Conservation (phyloP, 1,140 invertebrate species). For the Platyura marginata region DNA sequence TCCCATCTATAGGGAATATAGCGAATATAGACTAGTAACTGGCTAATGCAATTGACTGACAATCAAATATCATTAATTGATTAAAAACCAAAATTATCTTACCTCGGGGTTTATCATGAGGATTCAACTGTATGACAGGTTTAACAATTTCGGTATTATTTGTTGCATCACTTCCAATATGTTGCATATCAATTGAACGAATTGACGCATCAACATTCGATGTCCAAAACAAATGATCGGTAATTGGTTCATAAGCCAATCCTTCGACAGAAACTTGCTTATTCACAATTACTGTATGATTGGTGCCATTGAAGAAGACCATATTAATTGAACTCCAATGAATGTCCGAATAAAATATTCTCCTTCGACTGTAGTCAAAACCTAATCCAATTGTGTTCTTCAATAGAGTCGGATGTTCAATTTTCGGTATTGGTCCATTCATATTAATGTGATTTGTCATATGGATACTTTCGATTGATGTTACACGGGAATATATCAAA, state of each 20-base stretch:
- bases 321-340: conserved; percentile 63
- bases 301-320: conserved; percentile 65
- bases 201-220: conserved; percentile 64
- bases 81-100: too few relatives aligned
- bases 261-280: conserved; percentile 68
- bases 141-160: conserved; percentile 26
- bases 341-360: conserved; percentile 76
- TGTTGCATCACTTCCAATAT: conserved; percentile 16
- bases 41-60: too few relatives aligned
- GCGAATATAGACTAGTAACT: too few relatives aligned
- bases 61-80: too few relatives aligned
- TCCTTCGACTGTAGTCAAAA: conserved; percentile 49
- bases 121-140: conserved; percentile 43
- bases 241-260: conserved; percentile 47
- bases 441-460: conserved; percentile 46
- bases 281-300: conserved; percentile 47
- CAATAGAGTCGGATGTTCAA: conserved; percentile 43
- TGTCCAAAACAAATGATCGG: conserved; percentile 65
- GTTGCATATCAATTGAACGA: conserved; percentile 33
- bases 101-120: conserved; percentile 61
- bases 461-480: conserved; percentile 56
- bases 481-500: conserved; percentile 53
- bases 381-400: conserved; percentile 69
- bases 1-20: too few relatives aligned
- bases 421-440: conserved; percentile 57